A percentile compares a stretch with the other conserved stretches of the same genome.
Evolutionary conservation across 2,113 vertebrate species (phyloP).

Genomic region (Calidris pygmaea): DNA sequence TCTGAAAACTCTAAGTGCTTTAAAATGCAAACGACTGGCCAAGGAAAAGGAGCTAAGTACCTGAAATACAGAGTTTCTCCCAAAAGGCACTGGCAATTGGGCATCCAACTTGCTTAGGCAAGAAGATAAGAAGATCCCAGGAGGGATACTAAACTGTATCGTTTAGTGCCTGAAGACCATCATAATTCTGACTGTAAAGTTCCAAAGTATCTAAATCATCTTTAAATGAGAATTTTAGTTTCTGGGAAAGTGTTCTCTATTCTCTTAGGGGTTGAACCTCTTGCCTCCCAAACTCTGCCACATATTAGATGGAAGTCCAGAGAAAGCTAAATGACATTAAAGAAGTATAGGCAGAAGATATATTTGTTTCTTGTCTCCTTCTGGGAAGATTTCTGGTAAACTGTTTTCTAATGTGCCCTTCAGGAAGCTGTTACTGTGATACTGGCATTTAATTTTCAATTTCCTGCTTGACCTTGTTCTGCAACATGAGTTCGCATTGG

Average conservation of each 20-base stretch:
- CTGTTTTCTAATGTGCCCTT: constrained; percentile 12
- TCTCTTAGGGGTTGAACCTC: not conserved
- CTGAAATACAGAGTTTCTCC: not conserved
- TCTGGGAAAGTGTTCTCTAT: not conserved
- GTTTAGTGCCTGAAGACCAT: not conserved
- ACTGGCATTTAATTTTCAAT: constrained; percentile 26
- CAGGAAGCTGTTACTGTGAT: constrained; percentile 24
- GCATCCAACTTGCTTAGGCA: not conserved
- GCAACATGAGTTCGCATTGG: not conserved
- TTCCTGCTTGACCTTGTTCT: constrained; percentile 40
- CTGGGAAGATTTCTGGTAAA: not conserved
- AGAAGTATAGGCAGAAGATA: not conserved
- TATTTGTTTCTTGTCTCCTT: not conserved
- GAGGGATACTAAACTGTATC: not conserved
- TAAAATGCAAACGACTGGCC: not conserved
- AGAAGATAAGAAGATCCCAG: not conserved
- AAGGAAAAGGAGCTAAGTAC: not conserved
- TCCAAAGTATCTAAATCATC: not conserved
- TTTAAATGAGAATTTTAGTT: not conserved
- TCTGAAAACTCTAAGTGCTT: not conserved
- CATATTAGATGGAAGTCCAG: not conserved
- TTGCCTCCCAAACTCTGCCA: not conserved
- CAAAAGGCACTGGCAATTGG: not conserved
- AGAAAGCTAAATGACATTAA: not conserved
- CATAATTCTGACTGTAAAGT: not conserved